phyloP scores from a whole-genome alignment of 2,113 vertebrate species.

The Cynopterus brachyotis region DNA sequence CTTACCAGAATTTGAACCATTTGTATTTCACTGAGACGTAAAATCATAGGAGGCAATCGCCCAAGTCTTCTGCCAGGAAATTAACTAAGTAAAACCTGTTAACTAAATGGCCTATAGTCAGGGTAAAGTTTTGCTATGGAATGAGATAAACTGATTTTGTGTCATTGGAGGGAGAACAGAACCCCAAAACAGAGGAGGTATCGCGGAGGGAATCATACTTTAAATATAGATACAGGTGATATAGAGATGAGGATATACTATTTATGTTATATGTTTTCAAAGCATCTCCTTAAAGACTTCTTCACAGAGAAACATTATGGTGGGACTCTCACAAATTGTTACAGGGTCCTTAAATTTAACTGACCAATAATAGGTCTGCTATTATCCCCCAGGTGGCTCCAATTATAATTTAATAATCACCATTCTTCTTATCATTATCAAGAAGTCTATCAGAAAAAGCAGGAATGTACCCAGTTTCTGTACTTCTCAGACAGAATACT shows the following conservation, averaged over 20 bases:
- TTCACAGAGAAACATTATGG: background rate
- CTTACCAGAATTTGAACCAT: background rate
- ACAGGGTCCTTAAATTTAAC: background rate
- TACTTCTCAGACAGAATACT: background rate
- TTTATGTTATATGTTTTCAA: background rate
- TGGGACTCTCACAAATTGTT: background rate
- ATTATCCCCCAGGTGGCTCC: background rate
- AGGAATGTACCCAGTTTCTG: background rate
- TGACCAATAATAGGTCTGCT: background rate
- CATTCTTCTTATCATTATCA: background rate
- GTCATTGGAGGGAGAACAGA: background rate
- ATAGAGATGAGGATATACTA: rapidly evolving
- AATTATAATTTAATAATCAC: background rate
- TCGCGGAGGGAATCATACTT: background rate
- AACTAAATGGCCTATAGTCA: background rate
- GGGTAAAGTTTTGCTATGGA: background rate
- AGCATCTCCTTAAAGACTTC: background rate
- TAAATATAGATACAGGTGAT: background rate
- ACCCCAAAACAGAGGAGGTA: rapidly evolving
- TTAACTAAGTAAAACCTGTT: background rate
- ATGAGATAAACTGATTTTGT: background rate
- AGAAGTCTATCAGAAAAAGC: background rate
- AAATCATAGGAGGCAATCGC: background rate
- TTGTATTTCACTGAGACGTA: background rate
- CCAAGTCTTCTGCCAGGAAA: background rate